phyloP scores from a whole-genome alignment of 2,113 vertebrate species.

The Sclerurus mexicanus region DNA sequence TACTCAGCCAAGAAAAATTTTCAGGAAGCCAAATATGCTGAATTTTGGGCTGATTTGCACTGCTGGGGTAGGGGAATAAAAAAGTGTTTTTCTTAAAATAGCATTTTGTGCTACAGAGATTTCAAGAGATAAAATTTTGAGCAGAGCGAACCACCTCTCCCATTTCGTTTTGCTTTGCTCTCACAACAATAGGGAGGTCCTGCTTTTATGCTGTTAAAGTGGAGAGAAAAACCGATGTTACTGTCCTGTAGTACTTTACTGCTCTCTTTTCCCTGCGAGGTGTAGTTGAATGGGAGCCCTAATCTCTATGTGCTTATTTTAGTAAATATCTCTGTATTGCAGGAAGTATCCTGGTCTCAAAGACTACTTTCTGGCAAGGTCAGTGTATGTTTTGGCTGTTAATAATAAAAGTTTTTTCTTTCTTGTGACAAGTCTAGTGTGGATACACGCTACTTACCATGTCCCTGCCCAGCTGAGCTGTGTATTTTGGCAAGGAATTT shows the following conservation, averaged over 20 bases:
- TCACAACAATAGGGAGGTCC: background rate
- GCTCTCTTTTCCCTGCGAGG: background rate
- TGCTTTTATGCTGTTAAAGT: background rate
- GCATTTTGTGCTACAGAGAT: background rate
- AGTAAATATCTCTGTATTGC: background rate
- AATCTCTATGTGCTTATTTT: background rate
- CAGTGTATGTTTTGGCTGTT: background rate
- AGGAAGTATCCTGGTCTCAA: background rate
- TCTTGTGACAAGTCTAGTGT: background rate
- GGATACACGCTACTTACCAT: background rate
- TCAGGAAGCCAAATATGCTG: background rate
- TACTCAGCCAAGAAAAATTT: background rate
- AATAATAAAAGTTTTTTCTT: background rate
- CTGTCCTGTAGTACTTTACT: background rate
- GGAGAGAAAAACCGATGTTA: background rate
- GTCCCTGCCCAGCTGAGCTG: background rate
- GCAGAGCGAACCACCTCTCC: background rate
- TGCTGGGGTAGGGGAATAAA: background rate
- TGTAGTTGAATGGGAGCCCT: background rate
- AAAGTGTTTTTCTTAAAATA: background rate
- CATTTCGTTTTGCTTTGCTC: background rate
- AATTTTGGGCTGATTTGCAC: background rate
- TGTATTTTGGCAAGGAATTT: background rate
- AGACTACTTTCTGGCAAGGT: background rate
- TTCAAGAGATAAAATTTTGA: background rate